Evolutionary conservation across 30 jellyfish, hydroid and myxozoan species (phyloP).

Genomic region (Clytia hemisphaerica): DNA sequence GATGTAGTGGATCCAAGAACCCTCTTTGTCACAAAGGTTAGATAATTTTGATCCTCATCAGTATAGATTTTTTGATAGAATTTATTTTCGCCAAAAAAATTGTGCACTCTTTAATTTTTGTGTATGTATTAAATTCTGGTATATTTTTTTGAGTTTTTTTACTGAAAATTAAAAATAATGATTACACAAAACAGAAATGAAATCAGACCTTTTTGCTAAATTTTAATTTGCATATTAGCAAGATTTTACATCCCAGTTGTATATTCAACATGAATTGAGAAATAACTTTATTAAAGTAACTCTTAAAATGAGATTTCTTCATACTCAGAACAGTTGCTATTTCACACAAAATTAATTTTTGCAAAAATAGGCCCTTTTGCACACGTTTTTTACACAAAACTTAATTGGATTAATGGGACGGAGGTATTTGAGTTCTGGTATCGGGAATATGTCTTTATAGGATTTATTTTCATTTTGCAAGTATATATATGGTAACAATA

Average conservation of each 20-base stretch:
- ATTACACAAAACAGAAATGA: not conserved
- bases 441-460: too few species aligned
- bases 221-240: not conserved
- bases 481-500: too few species aligned
- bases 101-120: not conserved
- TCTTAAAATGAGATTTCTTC: not conserved
- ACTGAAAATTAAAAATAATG: not conserved
- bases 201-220: not conserved
- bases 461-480: too few species aligned
- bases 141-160: not conserved
- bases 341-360: too few species aligned
- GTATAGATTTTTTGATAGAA: not conserved
- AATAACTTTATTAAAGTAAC: not conserved
- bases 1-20: constrained; percentile 85
- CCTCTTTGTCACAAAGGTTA: constrained; percentile 54
- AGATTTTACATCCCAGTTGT: too few species aligned
- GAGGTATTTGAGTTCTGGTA: too few species aligned
- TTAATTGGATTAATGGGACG: too few species aligned
- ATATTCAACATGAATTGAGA: too few species aligned
- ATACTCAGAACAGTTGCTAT: too few species aligned
- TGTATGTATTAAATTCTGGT: not conserved
- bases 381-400: too few species aligned
- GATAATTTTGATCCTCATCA: constrained; percentile 1
- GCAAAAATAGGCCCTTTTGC: too few species aligned
- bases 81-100: not conserved